Evolutionary conservation across 2,113 vertebrate genomes (phyloP).

Genomic region (Potamarius usumacintae): DNA sequence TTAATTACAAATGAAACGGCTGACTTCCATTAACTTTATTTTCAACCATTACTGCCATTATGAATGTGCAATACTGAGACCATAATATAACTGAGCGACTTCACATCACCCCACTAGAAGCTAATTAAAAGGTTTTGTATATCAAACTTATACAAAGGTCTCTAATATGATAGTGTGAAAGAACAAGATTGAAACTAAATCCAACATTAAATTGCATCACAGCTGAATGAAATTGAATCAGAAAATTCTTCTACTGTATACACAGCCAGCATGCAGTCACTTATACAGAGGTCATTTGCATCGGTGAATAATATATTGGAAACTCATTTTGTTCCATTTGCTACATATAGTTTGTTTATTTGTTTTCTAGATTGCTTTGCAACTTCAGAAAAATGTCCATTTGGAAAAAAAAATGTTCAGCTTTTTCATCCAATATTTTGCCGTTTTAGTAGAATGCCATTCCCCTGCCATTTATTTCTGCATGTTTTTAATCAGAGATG

Average conservation of each 20-base stretch:
- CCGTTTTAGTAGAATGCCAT: not conserved
- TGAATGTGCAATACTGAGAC: not conserved
- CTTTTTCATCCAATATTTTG: not conserved
- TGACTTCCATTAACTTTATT: not conserved
- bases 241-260: not conserved
- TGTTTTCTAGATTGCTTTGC: conserved; percentile 5
- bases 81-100: not conserved
- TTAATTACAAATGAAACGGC: not conserved
- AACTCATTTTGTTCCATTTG: not conserved
- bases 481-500: conserved; percentile 12
- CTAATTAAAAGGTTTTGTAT: not conserved
- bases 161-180: not conserved
- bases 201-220: conserved; percentile 2
- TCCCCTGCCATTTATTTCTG: not conserved
- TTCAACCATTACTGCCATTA: not conserved
- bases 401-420: too few relatives aligned
- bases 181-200: conserved; percentile 12
- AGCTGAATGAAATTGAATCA: not conserved
- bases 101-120: not conserved
- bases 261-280: not conserved
- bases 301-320: not conserved
- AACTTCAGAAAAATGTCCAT: not conserved
- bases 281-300: not conserved
- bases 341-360: not conserved
- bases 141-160: not conserved